Conservation (phyloP, 2,113 vertebrate species). For the Cygnus atratus region DNA sequence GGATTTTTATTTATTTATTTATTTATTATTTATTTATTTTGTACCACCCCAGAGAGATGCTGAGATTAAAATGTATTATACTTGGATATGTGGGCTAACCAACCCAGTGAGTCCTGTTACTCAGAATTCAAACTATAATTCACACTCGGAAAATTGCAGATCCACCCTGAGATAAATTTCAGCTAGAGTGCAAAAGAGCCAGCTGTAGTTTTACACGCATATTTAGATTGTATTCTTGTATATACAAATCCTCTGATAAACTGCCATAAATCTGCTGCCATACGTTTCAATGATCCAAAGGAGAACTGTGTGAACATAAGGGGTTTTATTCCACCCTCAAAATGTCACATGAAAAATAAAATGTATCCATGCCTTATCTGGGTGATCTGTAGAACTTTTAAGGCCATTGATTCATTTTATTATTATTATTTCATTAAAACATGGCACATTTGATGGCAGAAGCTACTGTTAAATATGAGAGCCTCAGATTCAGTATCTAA, state of each 20-base stretch:
- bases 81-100: not conserved
- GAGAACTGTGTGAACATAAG: slow-evolving; percentile 38
- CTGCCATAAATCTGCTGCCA: slow-evolving; percentile 48
- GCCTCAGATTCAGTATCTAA: not conserved
- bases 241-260: slow-evolving; percentile 62
- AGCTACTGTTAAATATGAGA: not conserved
- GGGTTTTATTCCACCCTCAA: slow-evolving; percentile 36
- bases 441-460: not conserved
- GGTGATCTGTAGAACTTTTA: slow-evolving; percentile 12
- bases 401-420: not conserved
- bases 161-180: slow-evolving; percentile 3
- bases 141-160: not conserved
- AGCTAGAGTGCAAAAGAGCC: not conserved
- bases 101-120: not conserved
- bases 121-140: slow-evolving; percentile 14
- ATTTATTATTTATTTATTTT: not conserved
- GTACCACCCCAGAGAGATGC: not conserved
- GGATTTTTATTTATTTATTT: not conserved
- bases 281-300: slow-evolving; percentile 46
- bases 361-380: not conserved
- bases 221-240: slow-evolving; percentile 36
- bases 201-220: slow-evolving; percentile 19
- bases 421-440: slow-evolving; percentile 31
- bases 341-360: slow-evolving; percentile 39
- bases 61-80: slow-evolving; percentile 17